Evolutionary conservation across 2,888 invertebrate species (phyloP).

Genomic region (Rhopalosiphum nymphaeae): DNA sequence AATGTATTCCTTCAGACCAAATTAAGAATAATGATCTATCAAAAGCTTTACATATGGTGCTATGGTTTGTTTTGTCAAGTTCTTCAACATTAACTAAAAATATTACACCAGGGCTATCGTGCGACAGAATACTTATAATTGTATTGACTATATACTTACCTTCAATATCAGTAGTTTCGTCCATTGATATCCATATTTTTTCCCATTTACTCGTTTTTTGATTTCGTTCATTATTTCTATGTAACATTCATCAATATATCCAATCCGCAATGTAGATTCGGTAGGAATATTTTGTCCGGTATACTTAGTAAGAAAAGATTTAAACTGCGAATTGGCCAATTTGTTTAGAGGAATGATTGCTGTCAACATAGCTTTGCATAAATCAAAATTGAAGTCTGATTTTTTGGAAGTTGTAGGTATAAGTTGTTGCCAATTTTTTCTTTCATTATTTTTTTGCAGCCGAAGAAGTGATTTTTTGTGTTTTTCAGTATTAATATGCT

Average conservation of each 20-base stretch:
- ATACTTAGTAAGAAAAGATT: no score
- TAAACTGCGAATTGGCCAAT: no score
- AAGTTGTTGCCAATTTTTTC: constrained; percentile 32
- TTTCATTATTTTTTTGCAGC: not conserved
- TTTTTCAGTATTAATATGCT: constrained; percentile 33
- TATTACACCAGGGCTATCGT: not conserved
- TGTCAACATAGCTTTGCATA: not conserved
- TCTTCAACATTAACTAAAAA: constrained; percentile 14
- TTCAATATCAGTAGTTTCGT: not conserved
- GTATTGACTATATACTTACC: not conserved
- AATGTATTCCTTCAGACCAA: no score
- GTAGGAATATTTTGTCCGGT: no score
- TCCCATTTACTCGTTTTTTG: no score
- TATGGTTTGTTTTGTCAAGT: constrained; percentile 1
- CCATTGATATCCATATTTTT: not conserved
- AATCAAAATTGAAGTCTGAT: not conserved
- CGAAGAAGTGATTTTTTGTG: constrained; percentile 6
- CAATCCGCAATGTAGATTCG: no score
- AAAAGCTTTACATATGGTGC: not conserved
- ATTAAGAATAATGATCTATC: not conserved
- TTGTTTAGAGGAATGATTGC: no score
- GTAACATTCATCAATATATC: no score
- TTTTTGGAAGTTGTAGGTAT: constrained; percentile 13
- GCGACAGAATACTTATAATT: not conserved
- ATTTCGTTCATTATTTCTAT: no score